These are phyloP conservation scores for Spodoptera frugiperda DNA, from an alignment of 1,140 invertebrate genomes.

Conservation along the genomic window DNA sequence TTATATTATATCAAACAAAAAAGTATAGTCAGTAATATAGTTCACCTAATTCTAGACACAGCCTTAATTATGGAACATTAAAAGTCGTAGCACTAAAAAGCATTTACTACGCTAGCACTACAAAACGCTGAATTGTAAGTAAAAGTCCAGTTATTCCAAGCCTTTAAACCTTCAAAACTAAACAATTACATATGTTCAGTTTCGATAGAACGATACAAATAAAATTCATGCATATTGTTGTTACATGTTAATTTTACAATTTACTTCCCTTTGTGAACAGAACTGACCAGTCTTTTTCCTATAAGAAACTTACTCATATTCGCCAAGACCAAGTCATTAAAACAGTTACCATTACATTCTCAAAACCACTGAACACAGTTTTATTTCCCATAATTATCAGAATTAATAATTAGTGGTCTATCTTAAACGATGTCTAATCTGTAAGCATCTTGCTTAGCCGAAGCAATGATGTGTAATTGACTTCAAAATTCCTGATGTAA, in stretches of 20 bases:
- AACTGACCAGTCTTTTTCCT: too few species aligned
- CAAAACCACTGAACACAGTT: not conserved
- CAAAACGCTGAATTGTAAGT: conserved; percentile 43
- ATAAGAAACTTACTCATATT: too few species aligned
- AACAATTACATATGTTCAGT: too few species aligned
- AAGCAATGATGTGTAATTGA: conserved; percentile 14
- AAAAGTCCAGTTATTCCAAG: too few species aligned
- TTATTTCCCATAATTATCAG: conserved; percentile 24
- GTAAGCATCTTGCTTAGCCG: conserved; percentile 1
- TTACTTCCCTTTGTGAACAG: too few species aligned
- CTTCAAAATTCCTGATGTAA: not conserved
- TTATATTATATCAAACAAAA: too few species aligned
- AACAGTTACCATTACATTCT: not conserved
- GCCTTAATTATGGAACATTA: conserved; percentile 7
- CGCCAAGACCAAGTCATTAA: too few species aligned
- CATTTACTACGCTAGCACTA: conserved; percentile 1
- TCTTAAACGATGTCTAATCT: conserved; percentile 17
- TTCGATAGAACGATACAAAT: too few species aligned
- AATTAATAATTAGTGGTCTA: conserved; percentile 12
- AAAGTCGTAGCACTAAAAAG: too few species aligned
- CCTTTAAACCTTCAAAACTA: too few species aligned
- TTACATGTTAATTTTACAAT: too few species aligned
- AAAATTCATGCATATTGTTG: too few species aligned
- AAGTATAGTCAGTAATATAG: not conserved
- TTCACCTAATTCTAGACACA: conserved; percentile 13